phyloP scores from a whole-genome alignment of 2,113 vertebrate genomes.

The Rhabdornis inornatus region DNA sequence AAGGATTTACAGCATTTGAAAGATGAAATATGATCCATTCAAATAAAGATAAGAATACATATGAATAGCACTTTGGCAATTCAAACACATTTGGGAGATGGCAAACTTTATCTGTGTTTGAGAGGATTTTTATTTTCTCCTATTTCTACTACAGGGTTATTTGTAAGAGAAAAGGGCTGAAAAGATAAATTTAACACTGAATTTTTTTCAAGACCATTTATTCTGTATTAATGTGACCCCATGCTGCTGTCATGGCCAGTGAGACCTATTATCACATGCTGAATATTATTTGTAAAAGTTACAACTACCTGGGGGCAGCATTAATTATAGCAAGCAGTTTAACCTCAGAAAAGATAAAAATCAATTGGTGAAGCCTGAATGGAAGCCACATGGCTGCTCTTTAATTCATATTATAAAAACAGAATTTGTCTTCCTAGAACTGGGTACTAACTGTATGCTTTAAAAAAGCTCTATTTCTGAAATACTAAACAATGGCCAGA shows the following conservation, averaged over 20 bases:
- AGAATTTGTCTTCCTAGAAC: neutral
- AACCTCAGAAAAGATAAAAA: constrained; percentile 18
- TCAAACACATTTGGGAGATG: neutral
- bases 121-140: neutral
- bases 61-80: neutral
- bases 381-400: neutral
- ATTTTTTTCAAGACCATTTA: constrained; percentile 18
- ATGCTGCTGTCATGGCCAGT: neutral
- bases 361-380: neutral
- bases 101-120: neutral
- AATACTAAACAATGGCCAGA: neutral
- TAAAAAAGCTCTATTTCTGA: neutral
- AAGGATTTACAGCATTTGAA: neutral
- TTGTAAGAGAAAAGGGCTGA: neutral
- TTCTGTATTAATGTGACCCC: constrained; percentile 21
- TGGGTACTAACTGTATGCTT: neutral
- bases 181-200: neutral
- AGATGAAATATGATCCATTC: neutral
- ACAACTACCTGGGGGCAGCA: neutral
- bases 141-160: neutral
- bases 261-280: constrained; percentile 26
- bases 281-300: constrained; percentile 37
- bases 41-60: neutral
- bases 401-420: neutral
- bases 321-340: constrained; percentile 36